phyloP scores from a whole-genome alignment of 2,888 invertebrate species.

The Nudaria mundana region DNA sequence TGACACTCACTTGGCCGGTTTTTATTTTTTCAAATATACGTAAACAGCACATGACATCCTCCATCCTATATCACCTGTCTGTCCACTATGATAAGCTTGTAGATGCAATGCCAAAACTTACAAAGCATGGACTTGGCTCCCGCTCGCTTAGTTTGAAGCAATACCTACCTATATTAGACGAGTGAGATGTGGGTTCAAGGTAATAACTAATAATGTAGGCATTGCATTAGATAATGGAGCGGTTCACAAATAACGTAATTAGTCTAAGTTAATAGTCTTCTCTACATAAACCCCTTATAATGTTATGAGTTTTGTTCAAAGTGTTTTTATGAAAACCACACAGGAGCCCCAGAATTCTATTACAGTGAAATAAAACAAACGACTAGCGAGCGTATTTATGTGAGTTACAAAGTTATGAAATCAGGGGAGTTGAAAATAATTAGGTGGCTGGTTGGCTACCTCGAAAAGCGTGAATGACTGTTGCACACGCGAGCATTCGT shows the following conservation, averaged over 20 bases:
- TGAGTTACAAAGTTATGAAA: conserved; percentile 54
- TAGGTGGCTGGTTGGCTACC: conserved; percentile 45
- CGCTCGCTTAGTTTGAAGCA: too few relatives aligned
- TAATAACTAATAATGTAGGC: not conserved
- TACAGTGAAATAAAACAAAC: conserved; percentile 30
- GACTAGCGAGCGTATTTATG: conserved; percentile 25
- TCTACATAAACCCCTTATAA: not conserved
- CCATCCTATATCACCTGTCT: too few relatives aligned
- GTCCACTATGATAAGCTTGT: too few relatives aligned
- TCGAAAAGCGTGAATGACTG: conserved; percentile 60
- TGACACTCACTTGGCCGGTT: too few relatives aligned
- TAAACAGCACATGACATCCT: too few relatives aligned
- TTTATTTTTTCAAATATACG: too few relatives aligned
- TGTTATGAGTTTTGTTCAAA: conserved; percentile 4
- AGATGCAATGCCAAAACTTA: too few relatives aligned
- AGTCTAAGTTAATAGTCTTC: not conserved
- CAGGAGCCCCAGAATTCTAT: conserved; percentile 21
- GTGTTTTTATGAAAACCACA: conserved; percentile 1
- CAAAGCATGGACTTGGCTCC: too few relatives aligned
- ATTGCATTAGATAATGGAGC: too few relatives aligned
- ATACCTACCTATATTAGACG: too few relatives aligned
- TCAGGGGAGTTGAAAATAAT: conserved; percentile 61
- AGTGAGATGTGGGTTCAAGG: not conserved
- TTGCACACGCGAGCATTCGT: conserved; percentile 66
- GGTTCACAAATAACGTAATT: not conserved